Base-by-base conservation (phyloP, 2,797 vertebrate genomes). In the Gymnothorax reevesii region DNA sequence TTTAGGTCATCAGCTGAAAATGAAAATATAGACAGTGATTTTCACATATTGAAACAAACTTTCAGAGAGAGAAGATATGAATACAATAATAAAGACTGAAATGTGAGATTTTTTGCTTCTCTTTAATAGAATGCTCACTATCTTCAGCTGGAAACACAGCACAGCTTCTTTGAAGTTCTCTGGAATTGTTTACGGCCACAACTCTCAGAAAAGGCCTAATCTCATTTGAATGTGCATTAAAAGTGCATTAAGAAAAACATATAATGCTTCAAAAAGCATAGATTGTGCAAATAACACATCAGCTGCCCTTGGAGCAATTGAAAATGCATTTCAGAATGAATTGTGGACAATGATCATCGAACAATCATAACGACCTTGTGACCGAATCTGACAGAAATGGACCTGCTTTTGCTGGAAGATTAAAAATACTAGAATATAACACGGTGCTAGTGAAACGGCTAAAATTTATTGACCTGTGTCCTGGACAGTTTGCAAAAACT, bases 181-280 rank as follows among this genome's bases (percentile, higher is more conserved):
- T 42, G 33, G 33, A 42, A 42, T 42, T 42, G 1, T 42, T 42
- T 42, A 42, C 33, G 33, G 33, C 33, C 33, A 42, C 33, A 42
- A 1, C 33, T 1, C 33, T 2, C 33, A 42, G 33, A 42, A 42
- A 42, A 42, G 33, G 33, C 33, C 33, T 42, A 42, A 42, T 42
- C 33, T 42, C 69, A 33, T 12, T 25, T n/a, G 12, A 9, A 27
- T 10, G 25, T 73, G 69, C 69, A 73, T 73, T 73, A 33, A 27
- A 33, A 73, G 69, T 66, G 62, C 62, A 66, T 66, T 66, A 66
- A 66, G 20, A 66, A 73, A 73, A 73, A 27, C 69, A n/a, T 73
- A 27, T 73, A 33, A 73, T 33, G 69, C 25, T 73, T 73, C 69
- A 73, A 73, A 42, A 73, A 73, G 69, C 25, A 73, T 33, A 27